Evolutionary conservation across 2,113 vertebrate genomes (phyloP).

Genomic region (Grus americana): DNA sequence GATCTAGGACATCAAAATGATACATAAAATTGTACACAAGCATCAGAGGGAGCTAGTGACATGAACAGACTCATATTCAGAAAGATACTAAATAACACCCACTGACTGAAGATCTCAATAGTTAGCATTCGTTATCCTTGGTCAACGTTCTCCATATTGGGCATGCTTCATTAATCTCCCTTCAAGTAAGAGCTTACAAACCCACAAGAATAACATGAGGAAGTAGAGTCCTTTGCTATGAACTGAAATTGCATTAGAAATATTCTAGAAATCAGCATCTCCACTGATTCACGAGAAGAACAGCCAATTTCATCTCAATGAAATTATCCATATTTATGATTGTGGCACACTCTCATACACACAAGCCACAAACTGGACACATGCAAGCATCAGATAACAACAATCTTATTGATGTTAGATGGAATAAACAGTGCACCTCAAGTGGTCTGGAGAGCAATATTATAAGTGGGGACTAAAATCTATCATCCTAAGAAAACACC

Average conservation of each 20-base stretch:
- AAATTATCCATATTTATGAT: neutral
- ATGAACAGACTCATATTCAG: neutral
- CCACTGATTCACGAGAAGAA: accelerated
- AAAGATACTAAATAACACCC: neutral
- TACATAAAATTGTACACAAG: neutral
- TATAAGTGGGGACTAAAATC: neutral
- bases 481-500: neutral
- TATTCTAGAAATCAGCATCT: neutral
- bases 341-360: neutral
- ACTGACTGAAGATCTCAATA: neutral
- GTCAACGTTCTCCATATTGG: neutral
- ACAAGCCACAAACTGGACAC: neutral
- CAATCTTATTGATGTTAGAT: neutral
- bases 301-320: neutral
- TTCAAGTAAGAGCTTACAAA: neutral
- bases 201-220: neutral
- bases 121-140: neutral
- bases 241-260: neutral
- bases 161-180: neutral
- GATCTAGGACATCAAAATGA: neutral
- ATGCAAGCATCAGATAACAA: neutral
- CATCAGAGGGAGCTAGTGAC: neutral
- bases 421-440: neutral
- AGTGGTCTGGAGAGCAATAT: neutral
- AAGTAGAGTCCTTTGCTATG: neutral